Conservation (phyloP, 2,797 vertebrate genomes). For the Allobates femoralis region DNA sequence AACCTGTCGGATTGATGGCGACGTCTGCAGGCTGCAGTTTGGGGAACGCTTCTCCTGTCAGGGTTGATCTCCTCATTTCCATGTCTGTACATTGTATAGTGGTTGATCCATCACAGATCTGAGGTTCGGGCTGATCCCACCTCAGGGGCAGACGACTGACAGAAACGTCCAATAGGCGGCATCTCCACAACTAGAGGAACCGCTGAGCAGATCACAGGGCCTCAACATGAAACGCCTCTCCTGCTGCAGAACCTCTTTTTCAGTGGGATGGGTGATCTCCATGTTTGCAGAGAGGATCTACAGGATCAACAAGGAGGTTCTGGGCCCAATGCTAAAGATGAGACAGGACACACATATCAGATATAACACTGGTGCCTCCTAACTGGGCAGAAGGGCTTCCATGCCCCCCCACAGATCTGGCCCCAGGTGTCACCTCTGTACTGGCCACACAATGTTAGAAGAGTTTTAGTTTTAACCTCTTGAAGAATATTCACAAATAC, state of each 20-base stretch:
- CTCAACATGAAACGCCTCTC: neutral
- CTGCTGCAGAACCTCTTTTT: neutral
- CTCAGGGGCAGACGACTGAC: neutral
- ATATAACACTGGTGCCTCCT: too few species aligned
- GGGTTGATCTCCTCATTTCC: neutral
- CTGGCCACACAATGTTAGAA: too few species aligned
- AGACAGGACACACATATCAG: too few species aligned
- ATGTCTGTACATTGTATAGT: neutral
- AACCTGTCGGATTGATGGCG: neutral
- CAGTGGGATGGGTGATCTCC: too few species aligned
- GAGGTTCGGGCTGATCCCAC: neutral
- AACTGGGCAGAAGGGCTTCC: too few species aligned
- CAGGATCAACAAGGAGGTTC: too few species aligned
- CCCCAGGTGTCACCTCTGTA: too few species aligned
- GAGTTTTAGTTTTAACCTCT: too few species aligned
- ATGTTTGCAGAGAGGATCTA: too few species aligned
- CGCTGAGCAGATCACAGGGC: neutral
- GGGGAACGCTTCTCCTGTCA: neutral
- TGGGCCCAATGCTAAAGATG: too few species aligned
- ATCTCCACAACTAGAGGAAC: neutral
- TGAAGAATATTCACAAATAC: too few species aligned
- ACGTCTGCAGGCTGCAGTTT: neutral
- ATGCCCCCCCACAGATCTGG: too few species aligned
- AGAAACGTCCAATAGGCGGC: neutral
- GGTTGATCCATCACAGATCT: neutral